Percentiles rank a stretch among this genome's conserved stretches.
phyloP scores from a whole-genome alignment of 2,797 vertebrate species.

The Premnoplex brunnescens region DNA sequence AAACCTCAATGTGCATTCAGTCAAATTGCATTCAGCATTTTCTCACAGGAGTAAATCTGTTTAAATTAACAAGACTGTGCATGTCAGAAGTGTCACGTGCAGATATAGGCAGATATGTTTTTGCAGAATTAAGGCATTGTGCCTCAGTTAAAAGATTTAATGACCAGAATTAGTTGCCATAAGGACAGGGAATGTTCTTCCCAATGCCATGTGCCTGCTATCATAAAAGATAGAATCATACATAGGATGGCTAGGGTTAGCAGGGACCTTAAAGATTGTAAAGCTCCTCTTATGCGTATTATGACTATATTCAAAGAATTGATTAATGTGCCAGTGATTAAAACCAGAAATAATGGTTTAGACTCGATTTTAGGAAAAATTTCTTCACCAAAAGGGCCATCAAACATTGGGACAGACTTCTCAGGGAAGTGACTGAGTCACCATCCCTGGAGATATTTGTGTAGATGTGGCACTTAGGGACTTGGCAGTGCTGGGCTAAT shows the following conservation, averaged over 20 bases:
- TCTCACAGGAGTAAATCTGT: neutral
- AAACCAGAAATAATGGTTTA: neutral
- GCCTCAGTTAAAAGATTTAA: neutral
- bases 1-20: neutral
- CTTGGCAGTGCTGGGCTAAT: neutral
- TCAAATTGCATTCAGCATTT: neutral
- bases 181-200: neutral
- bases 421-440: neutral
- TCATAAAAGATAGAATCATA: neutral
- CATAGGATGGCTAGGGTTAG: neutral
- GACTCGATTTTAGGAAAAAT: neutral
- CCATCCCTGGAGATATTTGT: neutral
- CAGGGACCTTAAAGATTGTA: too few relatives aligned
- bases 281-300: neutral
- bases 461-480: neutral
- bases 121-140: neutral
- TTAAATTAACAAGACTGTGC: neutral
- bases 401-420: too few relatives aligned
- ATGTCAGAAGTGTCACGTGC: neutral
- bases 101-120: neutral
- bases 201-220: neutral
- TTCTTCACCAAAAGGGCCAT: neutral
- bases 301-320: neutral
- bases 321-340: neutral
- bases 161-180: neutral